These are phyloP conservation scores for Muraenolepis orangiensis DNA, from an alignment of 2,797 vertebrate species.

Conservation along the genomic window DNA sequence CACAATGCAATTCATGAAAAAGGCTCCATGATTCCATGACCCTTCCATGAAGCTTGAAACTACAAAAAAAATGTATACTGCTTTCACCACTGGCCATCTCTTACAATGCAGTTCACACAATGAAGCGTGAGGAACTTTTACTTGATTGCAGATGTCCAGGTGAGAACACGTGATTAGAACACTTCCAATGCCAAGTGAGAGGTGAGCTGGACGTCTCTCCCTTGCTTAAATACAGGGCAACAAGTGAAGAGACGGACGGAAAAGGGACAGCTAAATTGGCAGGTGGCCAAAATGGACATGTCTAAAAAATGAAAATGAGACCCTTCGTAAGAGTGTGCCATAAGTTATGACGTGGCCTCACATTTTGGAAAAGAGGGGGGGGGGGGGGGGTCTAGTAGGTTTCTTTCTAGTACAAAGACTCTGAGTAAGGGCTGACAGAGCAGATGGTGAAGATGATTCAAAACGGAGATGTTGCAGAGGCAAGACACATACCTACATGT, in stretches of 20 bases:
- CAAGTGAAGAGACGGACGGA: conserved; percentile 39
- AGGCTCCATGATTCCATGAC: background rate
- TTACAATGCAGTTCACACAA: background rate
- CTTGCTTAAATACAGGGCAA: conserved; percentile 62
- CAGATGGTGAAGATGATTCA: conserved; percentile 56
- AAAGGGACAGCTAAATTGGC: conserved; percentile 61
- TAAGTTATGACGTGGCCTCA: conserved; percentile 55
- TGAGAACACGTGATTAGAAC: conserved; percentile 54
- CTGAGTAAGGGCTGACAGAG: conserved; percentile 24
- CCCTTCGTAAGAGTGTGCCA: conserved; percentile 44
- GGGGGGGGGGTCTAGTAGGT: background rate
- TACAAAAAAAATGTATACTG: conserved; percentile 7
- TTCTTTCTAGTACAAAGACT: conserved; percentile 2
- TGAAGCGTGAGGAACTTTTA: conserved; percentile 60
- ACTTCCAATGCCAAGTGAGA: conserved; percentile 60
- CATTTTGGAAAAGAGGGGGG: background rate
- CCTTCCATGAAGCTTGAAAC: background rate
- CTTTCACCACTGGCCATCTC: background rate
- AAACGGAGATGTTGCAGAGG: conserved; percentile 42
- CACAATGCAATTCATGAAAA: background rate
- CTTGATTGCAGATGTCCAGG: conserved; percentile 61
- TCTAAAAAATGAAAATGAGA: conserved; percentile 64
- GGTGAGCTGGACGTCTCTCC: conserved; percentile 54
- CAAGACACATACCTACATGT: conserved; percentile 20
- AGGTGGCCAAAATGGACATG: conserved; percentile 61